Evolutionary conservation across 2,888 invertebrate species (phyloP).

Genomic region (Eilema depressum): DNA sequence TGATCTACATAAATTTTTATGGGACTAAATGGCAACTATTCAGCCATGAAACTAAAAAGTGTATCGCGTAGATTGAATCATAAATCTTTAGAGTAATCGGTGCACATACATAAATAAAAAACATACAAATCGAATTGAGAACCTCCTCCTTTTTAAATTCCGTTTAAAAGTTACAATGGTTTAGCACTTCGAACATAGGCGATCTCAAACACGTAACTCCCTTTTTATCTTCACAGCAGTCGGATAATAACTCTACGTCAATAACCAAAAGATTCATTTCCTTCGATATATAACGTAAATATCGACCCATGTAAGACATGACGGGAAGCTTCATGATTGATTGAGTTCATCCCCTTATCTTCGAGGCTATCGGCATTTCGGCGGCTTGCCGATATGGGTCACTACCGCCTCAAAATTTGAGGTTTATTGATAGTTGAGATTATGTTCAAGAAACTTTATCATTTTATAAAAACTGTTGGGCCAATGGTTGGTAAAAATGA

Average conservation of each 20-base stretch:
- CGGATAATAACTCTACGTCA: background rate
- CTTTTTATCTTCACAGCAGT: background rate
- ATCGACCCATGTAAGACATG: conserved; percentile 25
- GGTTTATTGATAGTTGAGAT: conserved; percentile 28
- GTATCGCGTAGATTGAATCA: too few species aligned
- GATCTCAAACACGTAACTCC: too few species aligned
- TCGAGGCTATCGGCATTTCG: conserved; percentile 35
- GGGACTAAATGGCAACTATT: too few species aligned
- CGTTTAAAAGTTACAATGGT: too few species aligned
- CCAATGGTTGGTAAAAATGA: background rate
- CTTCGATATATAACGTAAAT: conserved; percentile 13
- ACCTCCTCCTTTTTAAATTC: too few species aligned
- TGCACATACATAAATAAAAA: too few species aligned
- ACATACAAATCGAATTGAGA: too few species aligned
- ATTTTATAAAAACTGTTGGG: background rate
- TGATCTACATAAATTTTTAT: too few species aligned
- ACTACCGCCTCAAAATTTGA: conserved; percentile 22
- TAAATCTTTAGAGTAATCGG: too few species aligned
- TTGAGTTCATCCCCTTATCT: conserved; percentile 33
- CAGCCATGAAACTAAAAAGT: too few species aligned
- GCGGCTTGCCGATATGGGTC: conserved; percentile 28
- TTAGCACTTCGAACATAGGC: too few species aligned
- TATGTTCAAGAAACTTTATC: conserved; percentile 1
- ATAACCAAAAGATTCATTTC: conserved; percentile 12
- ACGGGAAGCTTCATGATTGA: conserved; percentile 40